A percentile compares a stretch with the other conserved stretches of the same genome.
Evolutionary conservation across 2,113 vertebrate genomes (phyloP).

Genomic region (Anarhynchus alexandrinus): DNA sequence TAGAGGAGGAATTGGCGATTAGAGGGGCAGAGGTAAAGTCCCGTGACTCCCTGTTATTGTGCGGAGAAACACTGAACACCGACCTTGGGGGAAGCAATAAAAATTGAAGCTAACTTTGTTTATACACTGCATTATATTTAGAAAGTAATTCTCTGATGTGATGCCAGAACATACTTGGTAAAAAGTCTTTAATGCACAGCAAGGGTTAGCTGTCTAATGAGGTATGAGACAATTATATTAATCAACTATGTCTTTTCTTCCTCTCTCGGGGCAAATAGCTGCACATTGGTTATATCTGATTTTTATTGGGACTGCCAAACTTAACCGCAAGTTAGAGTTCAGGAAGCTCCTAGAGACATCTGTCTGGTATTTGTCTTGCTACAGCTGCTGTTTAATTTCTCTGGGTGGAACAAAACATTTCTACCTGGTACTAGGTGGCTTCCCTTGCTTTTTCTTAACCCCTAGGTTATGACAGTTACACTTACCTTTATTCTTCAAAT

Average conservation of each 20-base stretch:
- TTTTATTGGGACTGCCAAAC: conserved; percentile 2
- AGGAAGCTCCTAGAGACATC: not conserved
- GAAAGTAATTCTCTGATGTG: not conserved
- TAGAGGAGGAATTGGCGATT: not conserved
- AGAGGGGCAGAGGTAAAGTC: not conserved
- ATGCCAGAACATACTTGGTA: not conserved
- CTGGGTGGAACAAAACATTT: not conserved
- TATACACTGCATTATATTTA: not conserved
- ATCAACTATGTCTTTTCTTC: conserved; percentile 8
- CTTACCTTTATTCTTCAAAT: not conserved
- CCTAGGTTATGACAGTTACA: not conserved
- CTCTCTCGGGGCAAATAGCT: not conserved
- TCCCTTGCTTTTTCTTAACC: not conserved
- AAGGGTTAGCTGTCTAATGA: conserved; percentile 37
- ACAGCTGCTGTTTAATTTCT: not conserved
- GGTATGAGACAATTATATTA: conserved; percentile 39
- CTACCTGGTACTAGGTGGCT: not conserved
- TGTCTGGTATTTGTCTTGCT: not conserved
- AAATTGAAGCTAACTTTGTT: conserved; percentile 6
- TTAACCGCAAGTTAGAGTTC: not conserved
- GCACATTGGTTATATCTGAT: not conserved
- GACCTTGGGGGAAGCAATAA: not conserved
- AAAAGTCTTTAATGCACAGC: conserved; percentile 16
- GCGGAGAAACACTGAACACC: not conserved
- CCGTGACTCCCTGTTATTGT: not conserved